A percentile compares a stretch with the other conserved stretches of the same genome.
Evolutionary conservation across 2,888 invertebrate genomes (phyloP).

Genomic region (Pilophorus perplexus): DNA sequence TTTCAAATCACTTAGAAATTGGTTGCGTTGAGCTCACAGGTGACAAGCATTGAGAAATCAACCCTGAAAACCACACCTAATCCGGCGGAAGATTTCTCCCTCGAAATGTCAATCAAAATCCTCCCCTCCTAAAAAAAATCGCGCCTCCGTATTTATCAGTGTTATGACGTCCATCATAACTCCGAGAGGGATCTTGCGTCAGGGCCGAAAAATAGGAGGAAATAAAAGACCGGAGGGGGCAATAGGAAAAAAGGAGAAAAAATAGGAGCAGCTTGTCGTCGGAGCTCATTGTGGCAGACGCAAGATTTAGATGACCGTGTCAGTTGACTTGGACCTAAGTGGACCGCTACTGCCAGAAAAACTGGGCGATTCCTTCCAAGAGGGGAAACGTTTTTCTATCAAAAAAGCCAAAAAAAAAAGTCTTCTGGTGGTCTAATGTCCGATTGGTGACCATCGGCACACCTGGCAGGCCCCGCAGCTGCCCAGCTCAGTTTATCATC

Average conservation of each 20-base stretch:
- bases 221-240: not conserved
- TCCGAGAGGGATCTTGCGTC: not conserved
- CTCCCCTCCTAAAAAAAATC: too few species aligned
- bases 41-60: too few species aligned
- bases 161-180: constrained; percentile 34
- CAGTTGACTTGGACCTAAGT: constrained; percentile 43
- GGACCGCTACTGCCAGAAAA: constrained; percentile 37
- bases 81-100: too few species aligned
- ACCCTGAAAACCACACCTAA: too few species aligned
- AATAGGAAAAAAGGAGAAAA: constrained; percentile 14
- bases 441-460: constrained; percentile 42
- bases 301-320: constrained; percentile 42
- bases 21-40: too few species aligned
- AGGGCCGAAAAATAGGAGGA: not conserved
- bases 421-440: constrained; percentile 40
- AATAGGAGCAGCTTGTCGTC: constrained; percentile 42
- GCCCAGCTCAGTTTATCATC: constrained; percentile 40
- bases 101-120: too few species aligned
- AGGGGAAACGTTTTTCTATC: constrained; percentile 16
- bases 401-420: constrained; percentile 21
- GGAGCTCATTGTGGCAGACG: constrained; percentile 38
- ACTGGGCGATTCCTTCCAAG: constrained; percentile 4
- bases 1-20: too few species aligned
- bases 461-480: constrained; percentile 11
- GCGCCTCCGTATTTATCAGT: constrained; percentile 36